A percentile compares a stretch with the other conserved stretches of the same genome.
Conservation (phyloP, 2,113 vertebrate species). For the Sula dactylatra region DNA sequence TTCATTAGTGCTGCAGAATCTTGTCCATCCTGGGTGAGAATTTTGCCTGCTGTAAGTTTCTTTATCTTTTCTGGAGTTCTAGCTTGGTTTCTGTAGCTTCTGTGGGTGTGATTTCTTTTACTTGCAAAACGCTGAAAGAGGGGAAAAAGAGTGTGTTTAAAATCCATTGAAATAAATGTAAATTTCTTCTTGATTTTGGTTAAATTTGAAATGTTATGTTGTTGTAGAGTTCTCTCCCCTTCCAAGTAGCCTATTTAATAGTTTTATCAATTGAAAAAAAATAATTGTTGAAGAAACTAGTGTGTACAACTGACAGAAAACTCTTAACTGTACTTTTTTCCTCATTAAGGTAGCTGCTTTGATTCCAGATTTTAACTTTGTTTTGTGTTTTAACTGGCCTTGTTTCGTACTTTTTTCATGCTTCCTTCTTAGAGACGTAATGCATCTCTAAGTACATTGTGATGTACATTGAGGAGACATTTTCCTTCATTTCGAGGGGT, state of each 20-base stretch:
- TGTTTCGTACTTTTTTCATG: not conserved
- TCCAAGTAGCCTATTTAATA: not conserved
- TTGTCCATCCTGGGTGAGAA: not conserved
- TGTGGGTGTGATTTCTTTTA: not conserved
- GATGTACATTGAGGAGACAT: not conserved
- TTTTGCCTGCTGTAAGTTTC: slow-evolving; percentile 34
- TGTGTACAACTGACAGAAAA: not conserved
- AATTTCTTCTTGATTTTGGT: not conserved
- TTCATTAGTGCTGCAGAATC: not conserved
- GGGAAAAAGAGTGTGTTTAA: not conserved
- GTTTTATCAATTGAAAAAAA: not conserved
- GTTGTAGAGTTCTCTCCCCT: not conserved
- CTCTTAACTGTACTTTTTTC: not conserved
- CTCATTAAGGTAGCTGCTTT: not conserved
- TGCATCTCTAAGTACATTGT: no score
- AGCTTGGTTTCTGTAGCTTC: not conserved
- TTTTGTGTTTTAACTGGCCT: not conserved
- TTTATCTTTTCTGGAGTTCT: not conserved
- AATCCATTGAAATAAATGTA: not conserved
- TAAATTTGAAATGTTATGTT: not conserved
- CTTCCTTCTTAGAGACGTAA: not conserved
- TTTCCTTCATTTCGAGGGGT: not conserved
- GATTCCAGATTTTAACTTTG: not conserved
- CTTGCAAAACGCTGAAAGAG: not conserved
- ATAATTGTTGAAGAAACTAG: not conserved